A percentile compares a stretch with the other conserved stretches of the same genome.
These are phyloP conservation scores for Kradibia gibbosae DNA, from an alignment of 1,140 invertebrate species.

Conservation along the genomic window DNA sequence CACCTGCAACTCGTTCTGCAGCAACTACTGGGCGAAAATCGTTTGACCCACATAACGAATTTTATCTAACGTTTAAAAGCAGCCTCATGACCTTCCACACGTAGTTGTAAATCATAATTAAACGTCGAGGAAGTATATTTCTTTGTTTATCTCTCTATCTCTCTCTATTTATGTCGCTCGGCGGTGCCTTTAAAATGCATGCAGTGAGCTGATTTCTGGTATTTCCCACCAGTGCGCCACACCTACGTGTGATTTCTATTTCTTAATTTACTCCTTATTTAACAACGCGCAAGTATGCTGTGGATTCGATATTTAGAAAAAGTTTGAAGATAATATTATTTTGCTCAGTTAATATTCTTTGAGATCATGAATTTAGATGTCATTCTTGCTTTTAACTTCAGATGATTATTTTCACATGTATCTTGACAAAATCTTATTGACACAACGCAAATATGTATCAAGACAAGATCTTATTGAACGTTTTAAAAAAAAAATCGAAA, in stretches of 20 bases:
- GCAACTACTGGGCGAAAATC: neutral
- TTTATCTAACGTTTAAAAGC: neutral
- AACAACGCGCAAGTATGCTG: slow-evolving; percentile 44
- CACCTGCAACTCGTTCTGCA: neutral
- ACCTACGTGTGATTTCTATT: slow-evolving; percentile 50
- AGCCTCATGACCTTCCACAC: neutral
- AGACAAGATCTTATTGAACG: too few relatives aligned
- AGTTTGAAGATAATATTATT: neutral
- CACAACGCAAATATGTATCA: too few relatives aligned
- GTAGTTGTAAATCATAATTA: slow-evolving; percentile 67
- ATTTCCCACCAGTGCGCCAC: slow-evolving; percentile 15
- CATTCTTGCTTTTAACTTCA: too few relatives aligned
- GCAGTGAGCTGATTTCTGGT: neutral
- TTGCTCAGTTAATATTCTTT: neutral
- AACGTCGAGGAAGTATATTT: slow-evolving; percentile 64
- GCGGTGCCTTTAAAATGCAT: slow-evolving; percentile 51
- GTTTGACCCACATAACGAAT: neutral
- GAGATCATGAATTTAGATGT: neutral
- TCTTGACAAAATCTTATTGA: too few relatives aligned
- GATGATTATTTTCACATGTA: too few relatives aligned
- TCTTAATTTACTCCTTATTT: slow-evolving; percentile 59
- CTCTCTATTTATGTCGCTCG: neutral
- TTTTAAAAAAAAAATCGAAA: too few relatives aligned
- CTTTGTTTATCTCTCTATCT: slow-evolving; percentile 42
- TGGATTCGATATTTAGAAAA: neutral